Evolutionary conservation across 2,888 invertebrate genomes (phyloP).

Genomic region (Ypsolopha sequella): DNA sequence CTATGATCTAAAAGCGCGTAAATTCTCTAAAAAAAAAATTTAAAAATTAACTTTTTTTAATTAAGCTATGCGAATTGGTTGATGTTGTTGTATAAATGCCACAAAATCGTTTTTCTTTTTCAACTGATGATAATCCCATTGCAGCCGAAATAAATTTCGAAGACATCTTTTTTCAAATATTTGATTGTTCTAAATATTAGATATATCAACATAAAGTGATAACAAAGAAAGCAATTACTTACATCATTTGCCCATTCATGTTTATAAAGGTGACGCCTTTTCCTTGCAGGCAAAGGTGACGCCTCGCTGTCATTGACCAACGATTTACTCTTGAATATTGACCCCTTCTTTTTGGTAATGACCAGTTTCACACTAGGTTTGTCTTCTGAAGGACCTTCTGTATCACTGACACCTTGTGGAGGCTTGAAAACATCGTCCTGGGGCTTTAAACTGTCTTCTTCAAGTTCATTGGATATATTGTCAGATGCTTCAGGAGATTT

Average conservation of each 20-base stretch:
- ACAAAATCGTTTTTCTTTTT: too few relatives aligned
- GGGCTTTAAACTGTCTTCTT: conserved; percentile 46
- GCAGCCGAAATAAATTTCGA: not conserved
- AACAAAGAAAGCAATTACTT: conserved; percentile 23
- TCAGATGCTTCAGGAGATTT: conserved; percentile 25
- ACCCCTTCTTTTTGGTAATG: conserved; percentile 87
- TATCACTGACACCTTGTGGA: conserved; percentile 40
- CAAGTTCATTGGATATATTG: conserved; percentile 53
- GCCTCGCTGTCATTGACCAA: conserved; percentile 72
- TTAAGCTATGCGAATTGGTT: too few relatives aligned
- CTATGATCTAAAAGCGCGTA: too few relatives aligned
- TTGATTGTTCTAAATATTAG: not conserved
- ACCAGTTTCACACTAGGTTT: conserved; percentile 76
- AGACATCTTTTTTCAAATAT: not conserved
- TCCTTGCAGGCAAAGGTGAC: conserved; percentile 69
- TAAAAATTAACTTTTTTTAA: too few relatives aligned
- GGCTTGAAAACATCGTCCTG: conserved; percentile 62
- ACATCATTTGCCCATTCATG: conserved; percentile 92
- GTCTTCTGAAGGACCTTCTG: conserved; percentile 51
- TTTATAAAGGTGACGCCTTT: conserved; percentile 86
- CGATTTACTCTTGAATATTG: conserved; percentile 89
- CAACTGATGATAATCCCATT: too few relatives aligned
- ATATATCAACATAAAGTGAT: too few relatives aligned
- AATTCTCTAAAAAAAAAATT: too few relatives aligned
- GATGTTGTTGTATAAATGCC: too few relatives aligned